Evolutionary conservation across 2,888 invertebrate species (phyloP).

Genomic region (Empis stercorea): DNA sequence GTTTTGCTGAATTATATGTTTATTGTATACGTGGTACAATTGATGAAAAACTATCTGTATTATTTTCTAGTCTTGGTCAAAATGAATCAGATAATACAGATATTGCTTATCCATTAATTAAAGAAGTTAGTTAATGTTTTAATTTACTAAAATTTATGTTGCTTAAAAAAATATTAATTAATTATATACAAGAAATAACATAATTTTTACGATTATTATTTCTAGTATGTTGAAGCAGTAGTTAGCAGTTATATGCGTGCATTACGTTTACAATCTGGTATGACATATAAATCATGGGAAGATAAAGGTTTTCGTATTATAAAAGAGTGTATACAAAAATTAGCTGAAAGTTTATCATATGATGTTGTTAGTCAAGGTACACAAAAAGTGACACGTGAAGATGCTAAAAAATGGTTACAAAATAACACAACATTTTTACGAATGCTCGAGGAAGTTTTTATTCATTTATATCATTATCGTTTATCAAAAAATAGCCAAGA

Average conservation of each 20-base stretch:
- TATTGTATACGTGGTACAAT: constrained; percentile 54
- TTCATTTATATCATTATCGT: constrained; percentile 38
- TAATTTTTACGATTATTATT: constrained; percentile 18
- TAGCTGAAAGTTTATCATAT: constrained; percentile 44
- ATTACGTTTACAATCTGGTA: constrained; percentile 43
- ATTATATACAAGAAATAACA: no score
- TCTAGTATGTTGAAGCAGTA: constrained; percentile 62
- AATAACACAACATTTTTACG: constrained; percentile 39
- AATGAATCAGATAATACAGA: constrained; percentile 40
- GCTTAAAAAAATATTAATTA: no score
- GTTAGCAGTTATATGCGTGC: constrained; percentile 62
- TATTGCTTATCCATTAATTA: constrained; percentile 46
- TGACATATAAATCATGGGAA: constrained; percentile 45
- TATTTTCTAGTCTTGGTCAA: constrained; percentile 45
- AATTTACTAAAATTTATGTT: no score
- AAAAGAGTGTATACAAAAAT: constrained; percentile 42
- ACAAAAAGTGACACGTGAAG: constrained; percentile 22
- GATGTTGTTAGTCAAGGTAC: constrained; percentile 24
- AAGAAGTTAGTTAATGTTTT: constrained; percentile 40
- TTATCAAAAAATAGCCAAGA: constrained; percentile 12
- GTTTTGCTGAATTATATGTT: constrained; percentile 56
- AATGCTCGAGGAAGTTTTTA: constrained; percentile 42
- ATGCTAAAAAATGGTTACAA: constrained; percentile 35
- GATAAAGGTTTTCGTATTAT: constrained; percentile 45
- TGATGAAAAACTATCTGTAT: constrained; percentile 47